phyloP scores from a whole-genome alignment of 2,797 vertebrate species.

The Schizothorax lantsangensis region DNA sequence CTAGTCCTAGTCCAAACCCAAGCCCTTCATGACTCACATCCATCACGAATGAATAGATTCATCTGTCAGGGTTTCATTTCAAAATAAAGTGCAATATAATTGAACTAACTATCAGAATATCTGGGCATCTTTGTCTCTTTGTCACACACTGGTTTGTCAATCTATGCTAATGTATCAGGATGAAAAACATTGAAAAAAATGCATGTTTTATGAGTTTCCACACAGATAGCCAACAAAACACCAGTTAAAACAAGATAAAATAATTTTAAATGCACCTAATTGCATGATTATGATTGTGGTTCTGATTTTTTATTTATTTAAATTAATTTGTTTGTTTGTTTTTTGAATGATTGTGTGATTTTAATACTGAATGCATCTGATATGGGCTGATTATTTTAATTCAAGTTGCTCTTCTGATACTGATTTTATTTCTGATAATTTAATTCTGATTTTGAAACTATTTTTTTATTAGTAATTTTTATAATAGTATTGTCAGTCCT shows the following conservation, averaged over 20 bases:
- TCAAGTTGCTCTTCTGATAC: neutral
- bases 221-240: neutral
- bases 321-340: neutral
- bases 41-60: neutral
- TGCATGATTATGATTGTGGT: neutral
- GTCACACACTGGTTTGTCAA: neutral
- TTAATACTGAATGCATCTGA: neutral
- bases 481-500: no score
- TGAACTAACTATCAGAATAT: neutral
- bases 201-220: neutral
- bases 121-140: neutral
- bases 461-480: neutral
- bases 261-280: neutral
- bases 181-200: neutral
- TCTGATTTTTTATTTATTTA: neutral
- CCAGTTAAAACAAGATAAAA: neutral
- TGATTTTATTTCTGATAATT: neutral
- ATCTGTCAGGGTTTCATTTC: neutral
- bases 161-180: neutral
- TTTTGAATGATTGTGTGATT: neutral
- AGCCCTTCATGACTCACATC: constrained; percentile 8
- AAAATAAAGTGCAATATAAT: neutral
- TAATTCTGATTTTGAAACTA: neutral
- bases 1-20: neutral
- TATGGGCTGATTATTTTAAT: neutral